Conservation (phyloP, 2,888 invertebrate genomes). For the Tinea trinotella region DNA sequence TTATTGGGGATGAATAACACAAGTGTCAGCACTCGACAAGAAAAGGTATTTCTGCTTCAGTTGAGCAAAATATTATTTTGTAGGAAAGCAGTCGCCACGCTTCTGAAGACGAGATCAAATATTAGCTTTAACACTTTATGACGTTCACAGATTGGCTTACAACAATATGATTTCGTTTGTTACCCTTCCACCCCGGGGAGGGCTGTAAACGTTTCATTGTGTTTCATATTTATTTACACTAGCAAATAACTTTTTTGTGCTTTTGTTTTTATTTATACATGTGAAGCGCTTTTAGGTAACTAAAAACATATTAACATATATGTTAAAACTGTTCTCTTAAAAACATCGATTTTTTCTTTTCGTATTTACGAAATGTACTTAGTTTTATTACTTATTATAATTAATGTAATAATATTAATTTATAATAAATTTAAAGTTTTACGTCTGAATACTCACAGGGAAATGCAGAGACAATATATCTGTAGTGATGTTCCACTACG, state of each 20-base stretch:
- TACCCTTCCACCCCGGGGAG: conserved; percentile 11
- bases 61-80: conserved; percentile 19
- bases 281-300: background rate
- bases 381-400: too few species aligned
- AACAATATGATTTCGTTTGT: conserved; percentile 18
- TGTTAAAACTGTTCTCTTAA: too few species aligned
- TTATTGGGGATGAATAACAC: conserved; percentile 10
- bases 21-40: conserved; percentile 17
- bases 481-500: too few species aligned
- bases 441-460: too few species aligned
- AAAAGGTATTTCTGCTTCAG: conserved; percentile 15
- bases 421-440: too few species aligned
- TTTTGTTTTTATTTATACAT: conserved; percentile 9
- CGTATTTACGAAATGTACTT: too few species aligned
- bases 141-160: conserved; percentile 19
- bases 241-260: background rate
- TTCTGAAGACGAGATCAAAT: conserved; percentile 19
- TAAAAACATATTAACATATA: background rate
- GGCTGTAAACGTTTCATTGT: conserved; percentile 17
- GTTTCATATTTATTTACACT: conserved; percentile 5
- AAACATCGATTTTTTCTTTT: too few species aligned
- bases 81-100: conserved; percentile 12
- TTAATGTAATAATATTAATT: too few species aligned
- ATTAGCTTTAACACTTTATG: conserved; percentile 20
- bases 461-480: too few species aligned